Evolutionary conservation across 2,888 invertebrate species (phyloP).

Genomic region (Hirtodrosophila histrioides): DNA sequence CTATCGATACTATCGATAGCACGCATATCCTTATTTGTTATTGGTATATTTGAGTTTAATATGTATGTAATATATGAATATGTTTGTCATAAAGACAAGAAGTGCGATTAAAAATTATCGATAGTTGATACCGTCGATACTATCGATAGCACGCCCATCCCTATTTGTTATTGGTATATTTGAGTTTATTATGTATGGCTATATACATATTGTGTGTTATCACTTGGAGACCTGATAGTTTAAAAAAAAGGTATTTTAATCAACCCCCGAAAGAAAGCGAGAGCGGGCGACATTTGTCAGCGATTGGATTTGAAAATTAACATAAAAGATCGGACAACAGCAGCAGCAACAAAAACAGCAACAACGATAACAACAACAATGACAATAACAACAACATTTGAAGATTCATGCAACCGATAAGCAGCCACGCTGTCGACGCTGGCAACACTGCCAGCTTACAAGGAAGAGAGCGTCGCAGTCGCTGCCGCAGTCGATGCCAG

Average conservation of each 20-base stretch:
- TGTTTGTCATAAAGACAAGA: too few relatives aligned
- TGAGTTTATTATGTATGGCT: too few relatives aligned
- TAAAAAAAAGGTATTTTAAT: slow-evolving; percentile 19
- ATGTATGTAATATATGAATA: too few relatives aligned
- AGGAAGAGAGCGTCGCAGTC: slow-evolving; percentile 67
- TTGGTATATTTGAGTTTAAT: too few relatives aligned
- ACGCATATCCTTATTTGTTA: too few relatives aligned
- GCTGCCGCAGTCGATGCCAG: slow-evolving; percentile 2
- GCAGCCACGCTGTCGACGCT: slow-evolving; percentile 23
- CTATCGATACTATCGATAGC: too few relatives aligned
- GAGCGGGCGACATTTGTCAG: slow-evolving; percentile 65
- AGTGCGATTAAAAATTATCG: too few relatives aligned
- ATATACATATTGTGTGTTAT: slow-evolving; percentile 17
- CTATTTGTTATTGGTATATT: too few relatives aligned
- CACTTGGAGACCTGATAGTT: slow-evolving; percentile 2
- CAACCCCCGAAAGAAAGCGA: slow-evolving; percentile 69
- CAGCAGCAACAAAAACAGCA: slow-evolving; percentile 24
- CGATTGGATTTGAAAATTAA: slow-evolving; percentile 51
- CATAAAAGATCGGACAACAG: slow-evolving; percentile 55
- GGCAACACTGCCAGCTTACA: slow-evolving; percentile 41
- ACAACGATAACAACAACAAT: slow-evolving; percentile 10
- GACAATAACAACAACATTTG: slow-evolving; percentile 37
- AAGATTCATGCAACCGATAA: slow-evolving; percentile 71
- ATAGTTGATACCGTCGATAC: too few relatives aligned
- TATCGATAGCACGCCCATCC: too few relatives aligned